Base-by-base conservation (phyloP, 2,113 vertebrate genomes). In the Phoxinus phoxinus region DNA sequence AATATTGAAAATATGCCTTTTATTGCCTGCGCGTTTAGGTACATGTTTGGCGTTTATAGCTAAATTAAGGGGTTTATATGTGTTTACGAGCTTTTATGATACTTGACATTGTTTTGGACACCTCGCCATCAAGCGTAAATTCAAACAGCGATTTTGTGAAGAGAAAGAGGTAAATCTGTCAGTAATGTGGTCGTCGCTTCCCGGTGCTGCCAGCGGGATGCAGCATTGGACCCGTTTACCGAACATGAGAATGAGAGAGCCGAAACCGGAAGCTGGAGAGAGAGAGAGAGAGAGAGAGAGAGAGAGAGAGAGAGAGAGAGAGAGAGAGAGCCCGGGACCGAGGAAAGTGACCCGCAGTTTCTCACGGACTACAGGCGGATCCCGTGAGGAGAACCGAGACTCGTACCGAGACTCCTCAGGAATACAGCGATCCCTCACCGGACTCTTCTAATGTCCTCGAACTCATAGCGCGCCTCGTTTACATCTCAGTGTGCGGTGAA, bases 171-270 rank as follows among this genome's bases (percentile, higher is more conserved):
- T 2, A 6, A 7, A 67, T 19, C 6, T 0, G 63, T 7, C 6
- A 65, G 63, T 1, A 27, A 1, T 19, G 17, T 32, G 15, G 25
- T 15, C 12, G 61, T 6, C 10, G 46, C 19, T 46, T 27, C 83
- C 44, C 8, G 4, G 8, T 79, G 89, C 53, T 81, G 88, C 94
- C 94, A 91, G 91, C 37, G 58, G 92, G 93, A 91, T 44, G 93
- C 93, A 91, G 73, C 92, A 91, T 92, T 93, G 93, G 25, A 71
- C 84, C 75, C 53, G 17, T 87, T 86, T 87, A 90, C 61, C 35
- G 11, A 15, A 17, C 23, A 71, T n/a, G 4, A 79, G 27, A n/a
- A n/a, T 53, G 51, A 71, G 77, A 9, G 51, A 11, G 46, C 5
- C 7, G 53, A 4, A 59, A 92, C 92, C 92, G 93, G 92, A 94